phyloP scores from a whole-genome alignment of 2,888 invertebrate genomes.

The Tetheella fluctuosa region DNA sequence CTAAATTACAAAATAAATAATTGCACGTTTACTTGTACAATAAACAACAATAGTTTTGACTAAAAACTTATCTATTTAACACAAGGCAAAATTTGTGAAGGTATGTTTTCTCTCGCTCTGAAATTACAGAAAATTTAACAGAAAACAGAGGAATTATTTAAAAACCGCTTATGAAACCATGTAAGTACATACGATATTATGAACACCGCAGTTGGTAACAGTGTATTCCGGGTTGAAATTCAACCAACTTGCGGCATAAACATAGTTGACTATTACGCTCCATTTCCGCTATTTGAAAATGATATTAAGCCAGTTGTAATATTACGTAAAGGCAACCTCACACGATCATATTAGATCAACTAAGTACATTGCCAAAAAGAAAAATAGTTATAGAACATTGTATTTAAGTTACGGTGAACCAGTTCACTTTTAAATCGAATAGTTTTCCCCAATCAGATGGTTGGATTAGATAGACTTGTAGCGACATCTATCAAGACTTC shows the following conservation, averaged over 20 bases:
- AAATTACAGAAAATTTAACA: background rate
- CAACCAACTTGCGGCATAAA: constrained; percentile 10
- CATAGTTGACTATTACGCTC: constrained; percentile 13
- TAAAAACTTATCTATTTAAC: no score
- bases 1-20: no score
- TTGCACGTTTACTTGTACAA: no score
- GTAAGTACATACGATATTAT: constrained; percentile 6
- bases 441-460: no score
- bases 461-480: no score
- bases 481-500: no score
- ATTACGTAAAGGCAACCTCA: background rate
- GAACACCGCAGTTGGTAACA: constrained; percentile 6
- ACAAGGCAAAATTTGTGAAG: no score
- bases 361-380: no score
- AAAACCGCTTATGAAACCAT: background rate
- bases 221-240: constrained; percentile 11
- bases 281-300: constrained; percentile 11
- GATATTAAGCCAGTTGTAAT: constrained; percentile 12
- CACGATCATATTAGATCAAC: background rate
- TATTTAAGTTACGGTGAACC: no score
- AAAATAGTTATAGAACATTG: no score
- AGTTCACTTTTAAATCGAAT: no score
- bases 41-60: no score
- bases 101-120: background rate
- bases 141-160: background rate